These are phyloP conservation scores for Diaprepes abbreviatus DNA, from an alignment of 2,888 invertebrate genomes.

Conservation along the genomic window DNA sequence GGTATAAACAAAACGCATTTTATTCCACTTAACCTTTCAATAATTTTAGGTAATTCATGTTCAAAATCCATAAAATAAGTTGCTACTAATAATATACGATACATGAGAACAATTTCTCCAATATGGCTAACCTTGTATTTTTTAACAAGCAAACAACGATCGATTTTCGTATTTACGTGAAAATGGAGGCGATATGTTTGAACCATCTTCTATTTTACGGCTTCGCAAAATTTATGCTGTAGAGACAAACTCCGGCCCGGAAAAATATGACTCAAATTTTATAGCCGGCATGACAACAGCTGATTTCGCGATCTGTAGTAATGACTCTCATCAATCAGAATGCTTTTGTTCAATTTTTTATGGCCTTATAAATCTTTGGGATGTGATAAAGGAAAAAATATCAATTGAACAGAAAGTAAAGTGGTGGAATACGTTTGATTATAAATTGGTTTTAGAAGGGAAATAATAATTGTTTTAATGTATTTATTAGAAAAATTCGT, in stretches of 20 bases:
- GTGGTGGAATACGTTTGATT: too few species aligned
- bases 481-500: too few species aligned
- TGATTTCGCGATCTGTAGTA: conserved; percentile 41
- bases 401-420: too few species aligned
- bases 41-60: too few species aligned
- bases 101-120: too few species aligned
- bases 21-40: too few species aligned
- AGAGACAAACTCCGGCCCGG: conserved; percentile 37
- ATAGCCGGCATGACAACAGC: conserved; percentile 38
- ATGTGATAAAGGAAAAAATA: neutral
- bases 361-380: neutral
- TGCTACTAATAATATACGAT: too few species aligned
- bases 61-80: too few species aligned
- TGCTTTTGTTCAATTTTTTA: neutral
- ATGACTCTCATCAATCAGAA: conserved; percentile 38
- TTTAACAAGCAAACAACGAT: conserved; percentile 1
- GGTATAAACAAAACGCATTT: too few species aligned
- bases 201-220: conserved; percentile 29
- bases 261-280: conserved; percentile 43
- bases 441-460: too few species aligned
- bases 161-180: conserved; percentile 22
- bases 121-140: too few species aligned
- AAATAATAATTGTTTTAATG: too few species aligned
- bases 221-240: conserved; percentile 37
- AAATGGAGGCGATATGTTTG: conserved; percentile 24